Conservation (phyloP, 2,888 invertebrate genomes). For the Coleophora deauratella region DNA sequence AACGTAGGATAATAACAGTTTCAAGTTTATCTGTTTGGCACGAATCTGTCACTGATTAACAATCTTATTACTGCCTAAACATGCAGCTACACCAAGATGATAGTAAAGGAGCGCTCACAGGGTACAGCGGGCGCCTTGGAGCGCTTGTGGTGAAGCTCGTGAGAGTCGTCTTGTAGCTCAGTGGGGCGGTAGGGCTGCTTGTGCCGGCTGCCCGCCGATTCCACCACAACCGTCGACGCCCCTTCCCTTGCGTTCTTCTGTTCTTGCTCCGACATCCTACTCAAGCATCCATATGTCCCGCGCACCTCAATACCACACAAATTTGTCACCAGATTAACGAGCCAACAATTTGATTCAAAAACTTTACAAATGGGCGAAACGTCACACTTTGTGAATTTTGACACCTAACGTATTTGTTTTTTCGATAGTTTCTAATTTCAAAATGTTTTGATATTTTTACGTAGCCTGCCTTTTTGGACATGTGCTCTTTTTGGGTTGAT, state of each 20-base stretch:
- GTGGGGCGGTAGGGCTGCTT: constrained; percentile 35
- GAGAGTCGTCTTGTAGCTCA: constrained; percentile 32
- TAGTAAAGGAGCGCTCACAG: constrained; percentile 33
- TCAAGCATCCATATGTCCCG: constrained; percentile 46
- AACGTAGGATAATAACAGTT: no score
- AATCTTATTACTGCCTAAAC: no score
- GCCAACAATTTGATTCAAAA: constrained; percentile 35
- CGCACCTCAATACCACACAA: constrained; percentile 31
- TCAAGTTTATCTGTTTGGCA: no score
- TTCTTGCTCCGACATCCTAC: constrained; percentile 56
- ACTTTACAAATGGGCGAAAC: constrained; percentile 41
- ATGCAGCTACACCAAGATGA: no score
- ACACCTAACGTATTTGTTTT: constrained; percentile 48
- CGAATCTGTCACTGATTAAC: no score
- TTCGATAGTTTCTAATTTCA: constrained; percentile 47
- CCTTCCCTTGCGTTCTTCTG: constrained; percentile 26
- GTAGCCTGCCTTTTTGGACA: no score
- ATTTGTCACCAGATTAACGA: constrained; percentile 39
- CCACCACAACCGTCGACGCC: constrained; percentile 31
- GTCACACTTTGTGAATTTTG: constrained; percentile 60
- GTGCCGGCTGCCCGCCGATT: constrained; percentile 32
- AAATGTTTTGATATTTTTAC: constrained; percentile 11
- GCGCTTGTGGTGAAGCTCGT: constrained; percentile 39
- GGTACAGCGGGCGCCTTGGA: constrained; percentile 45
- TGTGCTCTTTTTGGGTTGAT: no score